Conservation (phyloP, 2,888 invertebrate species). For the Erebia palarica region DNA sequence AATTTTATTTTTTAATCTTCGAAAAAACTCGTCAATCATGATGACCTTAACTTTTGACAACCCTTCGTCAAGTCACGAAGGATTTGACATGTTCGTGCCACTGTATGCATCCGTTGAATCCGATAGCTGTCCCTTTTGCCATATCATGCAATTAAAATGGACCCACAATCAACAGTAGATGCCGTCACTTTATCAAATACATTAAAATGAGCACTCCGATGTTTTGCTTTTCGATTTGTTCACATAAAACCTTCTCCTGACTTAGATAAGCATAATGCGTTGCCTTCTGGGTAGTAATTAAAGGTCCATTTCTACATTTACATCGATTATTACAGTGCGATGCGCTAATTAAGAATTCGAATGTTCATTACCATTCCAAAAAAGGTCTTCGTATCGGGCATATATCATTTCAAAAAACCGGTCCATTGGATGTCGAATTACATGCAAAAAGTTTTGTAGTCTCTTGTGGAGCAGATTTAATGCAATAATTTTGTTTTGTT, state of each 20-base stretch:
- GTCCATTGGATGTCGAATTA: constrained; percentile 38
- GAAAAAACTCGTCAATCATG: constrained; percentile 36
- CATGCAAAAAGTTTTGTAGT: constrained; percentile 32
- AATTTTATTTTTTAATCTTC: constrained; percentile 24
- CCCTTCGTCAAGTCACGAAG: constrained; percentile 48
- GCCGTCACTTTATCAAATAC: constrained; percentile 81
- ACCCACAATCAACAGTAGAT: constrained; percentile 68
- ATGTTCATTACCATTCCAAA: constrained; percentile 40
- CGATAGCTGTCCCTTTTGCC: constrained; percentile 55
- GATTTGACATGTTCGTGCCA: constrained; percentile 60
- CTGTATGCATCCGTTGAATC: constrained; percentile 44
- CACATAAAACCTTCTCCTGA: constrained; percentile 64
- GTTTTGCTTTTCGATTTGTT: constrained; percentile 64
- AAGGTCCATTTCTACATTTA: constrained; percentile 67
- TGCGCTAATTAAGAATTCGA: constrained; percentile 63
- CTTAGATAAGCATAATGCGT: constrained; percentile 77
- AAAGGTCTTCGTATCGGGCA: constrained; percentile 35
- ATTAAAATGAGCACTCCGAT: constrained; percentile 77
- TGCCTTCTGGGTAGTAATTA: constrained; percentile 74
- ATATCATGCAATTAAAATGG: constrained; percentile 78
- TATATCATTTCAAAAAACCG: constrained; percentile 39
- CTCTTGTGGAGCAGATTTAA: constrained; percentile 31
- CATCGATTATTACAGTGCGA: constrained; percentile 55
- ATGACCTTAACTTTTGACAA: constrained; percentile 38
- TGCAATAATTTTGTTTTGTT: constrained; percentile 32